Evolutionary conservation across 2,797 vertebrate species (phyloP).

Genomic region (Acanthis flammea): DNA sequence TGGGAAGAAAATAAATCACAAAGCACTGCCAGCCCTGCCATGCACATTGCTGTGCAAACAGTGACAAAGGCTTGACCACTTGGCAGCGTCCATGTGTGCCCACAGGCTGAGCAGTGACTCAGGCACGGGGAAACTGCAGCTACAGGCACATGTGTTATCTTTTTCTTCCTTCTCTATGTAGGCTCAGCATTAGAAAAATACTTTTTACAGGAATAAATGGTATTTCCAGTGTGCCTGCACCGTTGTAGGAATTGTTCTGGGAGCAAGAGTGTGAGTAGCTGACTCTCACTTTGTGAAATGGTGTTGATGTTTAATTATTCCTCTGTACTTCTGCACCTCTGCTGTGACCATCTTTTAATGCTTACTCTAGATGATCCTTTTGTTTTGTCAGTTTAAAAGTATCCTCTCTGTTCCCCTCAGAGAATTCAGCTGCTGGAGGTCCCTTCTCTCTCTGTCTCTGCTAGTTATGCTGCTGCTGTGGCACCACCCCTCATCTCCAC

Average conservation of each 20-base stretch:
- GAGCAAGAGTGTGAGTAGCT: neutral
- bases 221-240: constrained; percentile 1
- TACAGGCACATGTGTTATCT: neutral
- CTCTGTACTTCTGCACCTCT: constrained; percentile 25
- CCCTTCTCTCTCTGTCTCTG: neutral
- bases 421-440: neutral
- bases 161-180: neutral
- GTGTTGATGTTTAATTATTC: constrained; percentile 48
- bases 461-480: neutral
- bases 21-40: constrained; percentile 20
- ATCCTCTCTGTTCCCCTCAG: neutral
- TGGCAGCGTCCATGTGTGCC: neutral
- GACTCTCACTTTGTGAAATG: constrained; percentile 11
- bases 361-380: neutral
- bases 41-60: neutral
- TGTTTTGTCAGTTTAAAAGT: neutral
- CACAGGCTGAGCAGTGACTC: constrained; percentile 35
- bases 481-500: neutral
- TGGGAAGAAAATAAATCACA: constrained; percentile 30
- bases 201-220: constrained; percentile 21
- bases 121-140: neutral
- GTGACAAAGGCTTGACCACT: constrained; percentile 32
- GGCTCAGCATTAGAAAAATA: neutral
- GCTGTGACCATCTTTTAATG: constrained; percentile 25
- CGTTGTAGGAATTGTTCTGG: neutral